Evolutionary conservation across 2,888 invertebrate genomes (phyloP), one percentile per base, ranked within the genome.

Genomic region (Ectemnius continuus): DNA sequence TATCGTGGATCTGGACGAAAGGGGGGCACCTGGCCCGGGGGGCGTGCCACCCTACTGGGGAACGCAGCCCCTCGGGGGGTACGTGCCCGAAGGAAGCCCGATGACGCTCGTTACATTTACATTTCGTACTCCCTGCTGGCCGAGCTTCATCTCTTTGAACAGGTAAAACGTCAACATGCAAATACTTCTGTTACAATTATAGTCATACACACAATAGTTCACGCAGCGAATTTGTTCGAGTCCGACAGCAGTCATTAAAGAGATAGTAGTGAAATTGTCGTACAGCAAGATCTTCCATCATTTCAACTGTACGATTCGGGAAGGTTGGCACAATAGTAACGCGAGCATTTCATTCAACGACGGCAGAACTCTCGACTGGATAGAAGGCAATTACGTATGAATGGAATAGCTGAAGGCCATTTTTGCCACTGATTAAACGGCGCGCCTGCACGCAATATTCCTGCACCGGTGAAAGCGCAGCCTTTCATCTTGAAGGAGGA

Each of bases 101-200:
- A 94, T 81, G 94, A 94, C 85, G 94, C 94, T 11, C 91, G 94
- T 79, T 94, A 93, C 88, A 92, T 95, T 84, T 93, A 94, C 87
- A 92, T 95, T 85, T 94, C 94, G 88, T 93, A 92, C 88, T 91
- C 92, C 75, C 92, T 95, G 79, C 91, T 94, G 85, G 93, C 93
- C 11, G 93, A 94, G 85, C 92, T 94, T 78, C 91, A 90, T 73
- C 92, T 92, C 87, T 94, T 95, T 88, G 95, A 95, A 90, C 92
- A 94, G 94, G 95, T 95, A 91, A 92, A 82, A 52, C 52, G 16
- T 52, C 52, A 52, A 5, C 11, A 16, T 36, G 23, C 36, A 36
- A 11, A 36, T 36, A 36, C 0, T 23, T 23, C 23, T 23, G 23
- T 11, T 36, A 36, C 36, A 36, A 36, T 36, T 11, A 0, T 36